Evolutionary conservation across 2,113 vertebrate genomes (phyloP).

Genomic region (Chitala chitala): DNA sequence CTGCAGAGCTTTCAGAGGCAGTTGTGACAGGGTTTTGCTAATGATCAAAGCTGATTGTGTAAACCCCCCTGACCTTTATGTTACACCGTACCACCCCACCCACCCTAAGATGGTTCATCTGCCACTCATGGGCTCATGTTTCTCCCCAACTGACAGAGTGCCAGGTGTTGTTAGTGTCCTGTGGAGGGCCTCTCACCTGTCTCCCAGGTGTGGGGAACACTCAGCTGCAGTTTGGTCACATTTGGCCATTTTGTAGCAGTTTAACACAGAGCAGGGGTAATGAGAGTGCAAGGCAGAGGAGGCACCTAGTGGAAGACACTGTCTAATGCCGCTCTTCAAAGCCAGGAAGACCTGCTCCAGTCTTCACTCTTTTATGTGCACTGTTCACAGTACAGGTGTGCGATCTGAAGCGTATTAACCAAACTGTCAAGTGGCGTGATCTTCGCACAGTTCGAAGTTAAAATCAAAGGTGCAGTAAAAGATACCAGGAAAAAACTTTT

Average conservation of each 20-base stretch:
- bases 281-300: background rate
- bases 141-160: background rate
- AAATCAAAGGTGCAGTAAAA: background rate
- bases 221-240: background rate
- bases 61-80: constrained; percentile 6
- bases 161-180: constrained; percentile 3
- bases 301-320: background rate
- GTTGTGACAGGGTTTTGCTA: background rate
- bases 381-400: background rate
- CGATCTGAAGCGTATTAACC: background rate
- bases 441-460: background rate
- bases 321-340: too few species aligned
- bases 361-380: background rate
- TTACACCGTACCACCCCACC: too few species aligned
- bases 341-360: too few species aligned
- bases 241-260: background rate
- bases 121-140: background rate
- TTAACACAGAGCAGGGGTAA: background rate
- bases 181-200: background rate
- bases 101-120: background rate
- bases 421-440: background rate
- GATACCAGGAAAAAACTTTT: background rate
- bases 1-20: background rate
- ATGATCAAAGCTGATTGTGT: background rate
- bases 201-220: background rate